Percentiles rank a stretch among this genome's conserved stretches.
phyloP scores from a whole-genome alignment of 2,797 vertebrate genomes.

The Hirundo rustica region DNA sequence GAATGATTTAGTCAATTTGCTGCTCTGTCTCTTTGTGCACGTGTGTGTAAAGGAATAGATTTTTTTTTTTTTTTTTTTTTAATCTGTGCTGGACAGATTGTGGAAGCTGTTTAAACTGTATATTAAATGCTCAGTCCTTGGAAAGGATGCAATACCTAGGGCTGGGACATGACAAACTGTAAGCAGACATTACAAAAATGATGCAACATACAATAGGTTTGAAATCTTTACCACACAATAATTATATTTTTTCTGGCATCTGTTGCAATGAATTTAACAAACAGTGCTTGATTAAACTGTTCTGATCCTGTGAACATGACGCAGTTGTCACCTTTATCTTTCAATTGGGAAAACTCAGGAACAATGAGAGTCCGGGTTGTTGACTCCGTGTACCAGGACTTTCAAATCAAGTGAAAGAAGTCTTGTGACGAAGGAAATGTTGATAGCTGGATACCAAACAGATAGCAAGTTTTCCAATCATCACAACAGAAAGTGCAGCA shows the following conservation, averaged over 20 bases:
- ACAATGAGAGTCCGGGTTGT: neutral
- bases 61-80: neutral
- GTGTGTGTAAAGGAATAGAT: neutral
- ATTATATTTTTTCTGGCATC: conserved; percentile 1
- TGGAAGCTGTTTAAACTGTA: neutral
- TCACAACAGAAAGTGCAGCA: neutral
- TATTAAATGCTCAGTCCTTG: neutral
- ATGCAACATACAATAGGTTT: neutral
- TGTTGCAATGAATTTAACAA: conserved; percentile 12
- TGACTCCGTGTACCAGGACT: neutral
- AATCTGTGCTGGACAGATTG: neutral
- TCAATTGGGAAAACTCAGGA: neutral
- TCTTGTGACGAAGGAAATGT: neutral
- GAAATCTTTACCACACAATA: conserved; percentile 3
- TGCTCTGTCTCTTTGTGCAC: neutral
- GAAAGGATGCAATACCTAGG: neutral
- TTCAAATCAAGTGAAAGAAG: neutral
- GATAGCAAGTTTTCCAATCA: neutral
- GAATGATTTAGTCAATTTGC: neutral
- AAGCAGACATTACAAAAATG: neutral
- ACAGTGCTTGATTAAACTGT: neutral
- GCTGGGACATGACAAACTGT: neutral
- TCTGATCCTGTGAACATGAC: neutral
- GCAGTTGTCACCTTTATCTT: neutral
- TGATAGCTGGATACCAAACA: neutral